Evolutionary conservation across 92 coral and sea anemone species (phyloP), one percentile per base, ranked within the genome.

Genomic region (Siderastrea siderea): DNA sequence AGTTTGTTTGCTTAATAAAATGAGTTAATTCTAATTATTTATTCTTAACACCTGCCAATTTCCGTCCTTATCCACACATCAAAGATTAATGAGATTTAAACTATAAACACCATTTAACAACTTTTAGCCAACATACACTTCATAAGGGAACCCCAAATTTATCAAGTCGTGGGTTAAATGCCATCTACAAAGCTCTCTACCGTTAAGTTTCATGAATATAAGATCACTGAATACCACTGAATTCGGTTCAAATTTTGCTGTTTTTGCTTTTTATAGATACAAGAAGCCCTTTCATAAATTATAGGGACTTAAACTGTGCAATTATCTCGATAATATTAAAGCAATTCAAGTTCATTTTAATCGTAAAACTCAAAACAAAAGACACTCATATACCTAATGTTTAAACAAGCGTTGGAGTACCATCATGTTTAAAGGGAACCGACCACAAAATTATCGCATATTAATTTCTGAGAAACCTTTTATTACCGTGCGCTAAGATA

Each of bases 1-100:
- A 81, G 15, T 69, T 81, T 82, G 86, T 70, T 82, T 69, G 77
- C 9, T 58, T 69, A 43, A 69, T 48, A 16, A 57, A 82, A 82
- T 57, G 19, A 69, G 78, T 69, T 81, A 68, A 81, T 57, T 81
- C 17, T 81, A 45, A 53, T 81, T 55, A 54, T 68, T 67, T 15
- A 68, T 71, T 69, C 58, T 46, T 44, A 47, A 13, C 59, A 71
- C 78, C 68, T 71, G 86, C 14, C 51, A 81, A 67, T 52, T 81
- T 38, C 76, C 54, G 53, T 81, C 50, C 63, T 6, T 45, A 10
- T 43, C 45, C 59, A 51, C 26, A 51, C 65, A 49, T 65, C 83
- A 50, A 61, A 69, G 44, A 17, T 69, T 51, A 19, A 51, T 53
- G 53, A 52, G 85, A 67, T 68, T 54, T 52, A 9, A 44, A 68